phyloP scores from a whole-genome alignment of 2,888 invertebrate genomes.

The Chrysolina haemoptera region DNA sequence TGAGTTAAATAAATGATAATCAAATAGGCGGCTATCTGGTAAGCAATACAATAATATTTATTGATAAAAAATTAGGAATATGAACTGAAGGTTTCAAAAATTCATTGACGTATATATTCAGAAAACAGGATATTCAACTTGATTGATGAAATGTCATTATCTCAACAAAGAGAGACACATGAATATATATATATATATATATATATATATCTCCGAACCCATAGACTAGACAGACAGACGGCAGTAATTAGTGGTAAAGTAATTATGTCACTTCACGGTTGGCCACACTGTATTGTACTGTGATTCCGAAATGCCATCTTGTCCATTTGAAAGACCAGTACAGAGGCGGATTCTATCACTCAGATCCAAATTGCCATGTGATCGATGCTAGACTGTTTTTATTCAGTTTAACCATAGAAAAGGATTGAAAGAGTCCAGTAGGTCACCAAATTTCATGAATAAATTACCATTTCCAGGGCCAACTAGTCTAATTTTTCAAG shows the following conservation, averaged over 20 bases:
- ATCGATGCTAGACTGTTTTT: conserved; percentile 4
- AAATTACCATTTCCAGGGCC: too few species aligned
- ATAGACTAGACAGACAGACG: conserved; percentile 59
- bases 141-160: not conserved
- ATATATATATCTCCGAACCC: too few species aligned
- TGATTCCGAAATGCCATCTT: conserved; percentile 59
- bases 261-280: conserved; percentile 65
- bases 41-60: too few species aligned
- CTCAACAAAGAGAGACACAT: not conserved
- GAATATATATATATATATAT: conserved; percentile 27
- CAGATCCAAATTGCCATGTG: conserved; percentile 21
- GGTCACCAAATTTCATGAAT: too few species aligned
- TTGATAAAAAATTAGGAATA: too few species aligned
- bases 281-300: conserved; percentile 63
- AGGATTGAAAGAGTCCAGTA: too few species aligned
- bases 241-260: conserved; percentile 67
- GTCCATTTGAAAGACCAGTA: conserved; percentile 39
- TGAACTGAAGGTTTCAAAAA: too few species aligned
- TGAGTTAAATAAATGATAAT: not conserved
- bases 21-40: too few species aligned
- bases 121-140: not conserved
- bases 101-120: too few species aligned
- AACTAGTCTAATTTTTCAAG: too few species aligned
- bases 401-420: not conserved
- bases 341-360: conserved; percentile 36